Conservation (phyloP, 2,113 vertebrate species). For the Hyperopisus bebe region DNA sequence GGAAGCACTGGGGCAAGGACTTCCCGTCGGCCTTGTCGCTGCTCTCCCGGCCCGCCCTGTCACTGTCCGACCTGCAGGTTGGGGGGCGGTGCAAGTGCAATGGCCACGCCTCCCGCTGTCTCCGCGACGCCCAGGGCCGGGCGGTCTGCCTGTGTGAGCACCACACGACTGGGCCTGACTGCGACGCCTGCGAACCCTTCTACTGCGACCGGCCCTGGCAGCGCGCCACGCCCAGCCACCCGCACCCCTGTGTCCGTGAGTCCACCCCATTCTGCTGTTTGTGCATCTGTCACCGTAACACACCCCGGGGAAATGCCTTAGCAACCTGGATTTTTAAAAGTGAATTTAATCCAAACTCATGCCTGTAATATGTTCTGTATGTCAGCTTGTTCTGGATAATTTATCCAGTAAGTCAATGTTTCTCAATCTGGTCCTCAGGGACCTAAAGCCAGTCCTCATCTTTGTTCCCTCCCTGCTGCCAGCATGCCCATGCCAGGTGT, state of each 20-base stretch:
- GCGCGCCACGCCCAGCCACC: constrained; percentile 68
- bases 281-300: background rate
- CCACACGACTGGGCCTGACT: constrained; percentile 71
- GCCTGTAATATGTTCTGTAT: background rate
- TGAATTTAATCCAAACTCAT: background rate
- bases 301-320: background rate
- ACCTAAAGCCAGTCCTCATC: background rate
- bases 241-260: constrained; percentile 76
- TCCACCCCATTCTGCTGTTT: constrained; percentile 29
- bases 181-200: constrained; percentile 70
- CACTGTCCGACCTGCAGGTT: constrained; percentile 71
- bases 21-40: constrained; percentile 30
- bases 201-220: constrained; percentile 75
- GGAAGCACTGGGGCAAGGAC: constrained; percentile 33
- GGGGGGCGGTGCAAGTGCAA: constrained; percentile 77
- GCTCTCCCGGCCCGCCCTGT: constrained; percentile 33
- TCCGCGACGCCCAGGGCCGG: constrained; percentile 51
- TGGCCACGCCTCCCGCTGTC: constrained; percentile 71
- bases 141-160: constrained; percentile 68
- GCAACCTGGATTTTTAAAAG: background rate
- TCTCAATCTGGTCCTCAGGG: background rate
- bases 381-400: background rate
- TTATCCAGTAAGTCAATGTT: background rate
- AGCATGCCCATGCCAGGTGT: background rate
- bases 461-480: background rate